Evolutionary conservation across 2,888 invertebrate species (phyloP), one percentile per base, ranked within the genome.

Genomic region (Altica lythri): DNA sequence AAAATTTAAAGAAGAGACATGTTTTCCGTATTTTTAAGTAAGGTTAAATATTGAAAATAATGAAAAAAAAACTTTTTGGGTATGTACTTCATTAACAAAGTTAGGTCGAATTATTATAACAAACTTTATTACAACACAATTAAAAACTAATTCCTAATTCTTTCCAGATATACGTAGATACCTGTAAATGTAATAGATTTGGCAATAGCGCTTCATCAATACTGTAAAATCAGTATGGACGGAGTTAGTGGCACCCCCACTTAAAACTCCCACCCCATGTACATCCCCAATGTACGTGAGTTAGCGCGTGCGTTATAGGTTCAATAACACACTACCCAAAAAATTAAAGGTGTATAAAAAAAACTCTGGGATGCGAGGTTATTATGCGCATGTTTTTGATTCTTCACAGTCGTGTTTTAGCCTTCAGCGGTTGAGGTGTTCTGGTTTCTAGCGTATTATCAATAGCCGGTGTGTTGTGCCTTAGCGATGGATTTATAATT

Each of bases 401-500:
- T 35, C 18, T 12, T 13, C 30, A 40, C 49, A 49, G 49, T 49
- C 40, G 19, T 16, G 8, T 18, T 32, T 40, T 32, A 22, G 40
- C 40, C 8, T 29, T 22, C n/a, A 12, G 3, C 13, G 12, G 16
- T 16, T 12, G 4, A 19, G 45, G n/a, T 1, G 10, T n/a, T n/a
- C n/a, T n/a, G n/a, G n/a, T n/a, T n/a, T n/a, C 2, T 8, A 10
- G 14, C 18, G 6, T 22, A 13, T 29, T 6, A 18, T 48, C 18
- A 38, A 13, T 48, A 43, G 45, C 49, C 49, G 49, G 49, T 48
- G 67, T 64, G 61, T 66, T 63, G 69, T 70, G 70, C 69, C 69
- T 70, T 70, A 68, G 65, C 57, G 57, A 68, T 66, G 64, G 59
- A 66, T 64, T 60, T 60, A 55, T n/a, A n/a, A 62, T 53, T 55